Conservation (phyloP, 1,140 invertebrate species). For the Drosophila varians region DNA sequence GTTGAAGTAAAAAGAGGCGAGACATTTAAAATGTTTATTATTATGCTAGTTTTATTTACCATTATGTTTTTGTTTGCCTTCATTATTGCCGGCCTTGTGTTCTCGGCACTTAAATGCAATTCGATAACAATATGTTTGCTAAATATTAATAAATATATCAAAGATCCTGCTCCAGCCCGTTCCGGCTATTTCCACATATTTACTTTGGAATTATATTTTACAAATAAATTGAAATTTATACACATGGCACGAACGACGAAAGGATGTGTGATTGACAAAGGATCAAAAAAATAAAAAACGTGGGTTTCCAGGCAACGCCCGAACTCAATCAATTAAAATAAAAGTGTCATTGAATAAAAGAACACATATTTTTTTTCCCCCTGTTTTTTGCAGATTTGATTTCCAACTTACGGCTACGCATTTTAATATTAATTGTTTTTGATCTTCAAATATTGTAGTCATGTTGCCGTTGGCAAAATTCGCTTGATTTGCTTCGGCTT, state of each 20-base stretch:
- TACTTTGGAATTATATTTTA: constrained; percentile 44
- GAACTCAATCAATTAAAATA: constrained; percentile 15
- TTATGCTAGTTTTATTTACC: constrained; percentile 77
- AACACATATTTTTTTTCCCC: constrained; percentile 7
- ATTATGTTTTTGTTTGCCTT: constrained; percentile 49
- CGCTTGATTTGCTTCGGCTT: constrained; percentile 15
- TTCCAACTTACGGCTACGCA: constrained; percentile 18
- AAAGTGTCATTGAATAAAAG: constrained; percentile 12
- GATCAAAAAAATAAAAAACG: background rate
- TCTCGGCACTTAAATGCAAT: constrained; percentile 68
- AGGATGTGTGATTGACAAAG: constrained; percentile 3
- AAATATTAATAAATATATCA: constrained; percentile 79
- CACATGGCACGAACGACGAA: constrained; percentile 5
- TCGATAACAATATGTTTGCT: constrained; percentile 79
- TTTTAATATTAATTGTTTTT: constrained; percentile 30
- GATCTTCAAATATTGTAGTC: constrained; percentile 41
- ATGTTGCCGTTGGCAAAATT: constrained; percentile 36
- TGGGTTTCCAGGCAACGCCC: constrained; percentile 1
- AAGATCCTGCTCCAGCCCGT: constrained; percentile 24
- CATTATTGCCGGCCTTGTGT: constrained; percentile 34
- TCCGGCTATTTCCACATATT: constrained; percentile 33
- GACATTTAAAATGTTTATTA: constrained; percentile 77
- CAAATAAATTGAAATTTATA: constrained; percentile 65
- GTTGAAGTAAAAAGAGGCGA: constrained; percentile 26
- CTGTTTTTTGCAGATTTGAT: constrained; percentile 18